Evolutionary conservation across 1,140 invertebrate species (phyloP).

Genomic region (Heliconius hewitsoni): DNA sequence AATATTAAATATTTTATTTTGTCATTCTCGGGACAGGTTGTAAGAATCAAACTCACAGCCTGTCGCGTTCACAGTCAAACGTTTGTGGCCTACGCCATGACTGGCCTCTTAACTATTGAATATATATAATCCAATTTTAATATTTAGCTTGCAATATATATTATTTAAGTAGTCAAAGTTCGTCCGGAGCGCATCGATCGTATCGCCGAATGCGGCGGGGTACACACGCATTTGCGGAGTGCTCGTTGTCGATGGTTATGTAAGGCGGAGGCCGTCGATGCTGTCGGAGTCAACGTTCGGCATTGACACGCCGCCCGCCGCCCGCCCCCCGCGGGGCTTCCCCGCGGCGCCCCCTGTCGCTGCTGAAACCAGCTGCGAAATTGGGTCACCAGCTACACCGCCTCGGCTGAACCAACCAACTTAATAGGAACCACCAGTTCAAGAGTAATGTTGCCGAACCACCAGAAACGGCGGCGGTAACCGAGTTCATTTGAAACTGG

Average conservation of each 20-base stretch:
- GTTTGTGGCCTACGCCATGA: no score
- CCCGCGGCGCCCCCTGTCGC: conserved; percentile 59
- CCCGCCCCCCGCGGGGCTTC: conserved; percentile 40
- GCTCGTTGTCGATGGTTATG: conserved; percentile 78
- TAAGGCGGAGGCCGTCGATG: conserved; percentile 77
- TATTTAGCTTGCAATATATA: neutral
- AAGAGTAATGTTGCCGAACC: conserved; percentile 14
- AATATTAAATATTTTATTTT: no score
- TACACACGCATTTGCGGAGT: conserved; percentile 69
- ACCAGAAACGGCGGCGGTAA: conserved; percentile 5
- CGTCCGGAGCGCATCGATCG: conserved; percentile 24
- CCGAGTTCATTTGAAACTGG: conserved; percentile 51
- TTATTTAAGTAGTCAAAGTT: conserved; percentile 3
- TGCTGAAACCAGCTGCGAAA: conserved; percentile 79
- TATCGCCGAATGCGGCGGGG: conserved; percentile 45
- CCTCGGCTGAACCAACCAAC: conserved; percentile 63
- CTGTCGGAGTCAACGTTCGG: conserved; percentile 78
- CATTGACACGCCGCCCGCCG: conserved; percentile 74
- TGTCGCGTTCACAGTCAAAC: no score
- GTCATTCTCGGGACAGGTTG: no score
- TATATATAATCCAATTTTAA: no score
- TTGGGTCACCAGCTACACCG: conserved; percentile 77
- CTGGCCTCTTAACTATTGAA: no score
- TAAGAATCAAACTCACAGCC: no score
- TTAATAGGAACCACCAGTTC: conserved; percentile 53